These are phyloP conservation scores for Zosterops pallidus DNA, from an alignment of 2,113 vertebrate species.

Conservation along the genomic window DNA sequence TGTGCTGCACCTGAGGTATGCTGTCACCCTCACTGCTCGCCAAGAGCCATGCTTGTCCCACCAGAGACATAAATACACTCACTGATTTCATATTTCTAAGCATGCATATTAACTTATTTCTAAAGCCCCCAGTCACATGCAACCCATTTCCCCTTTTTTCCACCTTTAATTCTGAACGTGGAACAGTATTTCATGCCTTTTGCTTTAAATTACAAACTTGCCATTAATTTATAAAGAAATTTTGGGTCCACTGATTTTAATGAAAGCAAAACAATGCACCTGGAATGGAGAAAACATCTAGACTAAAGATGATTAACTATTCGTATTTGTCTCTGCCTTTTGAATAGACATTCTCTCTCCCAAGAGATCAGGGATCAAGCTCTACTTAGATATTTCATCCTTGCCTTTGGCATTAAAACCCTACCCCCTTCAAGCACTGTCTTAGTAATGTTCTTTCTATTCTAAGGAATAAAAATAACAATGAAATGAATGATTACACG, in stretches of 20 bases:
- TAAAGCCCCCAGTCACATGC: background rate
- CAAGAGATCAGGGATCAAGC: constrained; percentile 24
- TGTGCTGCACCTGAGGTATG: background rate
- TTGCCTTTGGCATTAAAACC: background rate
- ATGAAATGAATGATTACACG: background rate
- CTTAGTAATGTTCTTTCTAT: background rate
- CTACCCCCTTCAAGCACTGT: background rate
- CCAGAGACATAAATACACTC: background rate
- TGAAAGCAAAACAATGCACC: background rate
- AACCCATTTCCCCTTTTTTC: background rate
- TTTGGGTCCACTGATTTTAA: background rate
- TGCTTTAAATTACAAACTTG: background rate
- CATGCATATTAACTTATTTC: background rate
- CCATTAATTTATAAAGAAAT: background rate
- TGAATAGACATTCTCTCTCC: constrained; percentile 12
- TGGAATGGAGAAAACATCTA: background rate
- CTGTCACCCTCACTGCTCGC: background rate
- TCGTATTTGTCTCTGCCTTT: constrained; percentile 22
- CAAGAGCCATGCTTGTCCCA: background rate
- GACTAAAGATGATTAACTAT: constrained; percentile 15
- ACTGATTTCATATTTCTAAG: background rate
- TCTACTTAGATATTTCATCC: constrained; percentile 20
- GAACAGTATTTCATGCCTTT: background rate
- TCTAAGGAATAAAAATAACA: background rate
- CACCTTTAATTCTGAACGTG: background rate